Evolutionary conservation across 2,888 invertebrate species (phyloP).

Genomic region (Napeogenes inachia): DNA sequence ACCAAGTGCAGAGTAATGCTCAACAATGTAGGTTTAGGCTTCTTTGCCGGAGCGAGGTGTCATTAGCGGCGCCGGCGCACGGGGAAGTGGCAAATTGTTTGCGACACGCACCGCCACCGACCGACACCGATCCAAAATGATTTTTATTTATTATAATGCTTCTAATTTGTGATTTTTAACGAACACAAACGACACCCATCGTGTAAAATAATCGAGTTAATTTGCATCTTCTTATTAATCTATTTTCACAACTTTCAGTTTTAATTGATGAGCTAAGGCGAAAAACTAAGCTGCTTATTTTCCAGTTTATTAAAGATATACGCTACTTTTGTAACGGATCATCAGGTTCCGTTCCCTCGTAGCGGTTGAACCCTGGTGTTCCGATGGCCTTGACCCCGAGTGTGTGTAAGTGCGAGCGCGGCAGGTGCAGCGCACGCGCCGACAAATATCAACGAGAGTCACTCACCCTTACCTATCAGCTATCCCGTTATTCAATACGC

Average conservation of each 20-base stretch:
- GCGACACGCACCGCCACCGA: constrained; percentile 21
- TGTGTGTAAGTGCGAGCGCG: constrained; percentile 37
- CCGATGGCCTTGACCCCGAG: constrained; percentile 32
- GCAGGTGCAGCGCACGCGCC: constrained; percentile 38
- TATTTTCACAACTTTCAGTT: too few species aligned
- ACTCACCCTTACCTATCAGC: constrained; percentile 46
- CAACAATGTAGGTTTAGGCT: too few species aligned
- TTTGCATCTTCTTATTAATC: too few species aligned
- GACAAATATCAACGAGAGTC: constrained; percentile 61
- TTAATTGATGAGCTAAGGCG: too few species aligned
- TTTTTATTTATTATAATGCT: not conserved
- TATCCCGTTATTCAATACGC: constrained; percentile 29
- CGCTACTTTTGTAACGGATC: not conserved
- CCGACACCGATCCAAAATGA: constrained; percentile 19
- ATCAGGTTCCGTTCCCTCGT: constrained; percentile 10
- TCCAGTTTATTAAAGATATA: not conserved
- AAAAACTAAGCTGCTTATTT: too few species aligned
- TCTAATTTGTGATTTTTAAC: too few species aligned
- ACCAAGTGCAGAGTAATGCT: too few species aligned
- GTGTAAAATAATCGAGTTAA: too few species aligned
- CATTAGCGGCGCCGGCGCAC: constrained; percentile 11
- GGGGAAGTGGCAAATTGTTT: constrained; percentile 23
- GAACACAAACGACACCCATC: too few species aligned
- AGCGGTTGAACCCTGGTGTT: constrained; percentile 31
- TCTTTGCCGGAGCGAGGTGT: constrained; percentile 2